Conservation (phyloP, 2,888 invertebrate genomes). For the Ganaspis brasiliensis region DNA sequence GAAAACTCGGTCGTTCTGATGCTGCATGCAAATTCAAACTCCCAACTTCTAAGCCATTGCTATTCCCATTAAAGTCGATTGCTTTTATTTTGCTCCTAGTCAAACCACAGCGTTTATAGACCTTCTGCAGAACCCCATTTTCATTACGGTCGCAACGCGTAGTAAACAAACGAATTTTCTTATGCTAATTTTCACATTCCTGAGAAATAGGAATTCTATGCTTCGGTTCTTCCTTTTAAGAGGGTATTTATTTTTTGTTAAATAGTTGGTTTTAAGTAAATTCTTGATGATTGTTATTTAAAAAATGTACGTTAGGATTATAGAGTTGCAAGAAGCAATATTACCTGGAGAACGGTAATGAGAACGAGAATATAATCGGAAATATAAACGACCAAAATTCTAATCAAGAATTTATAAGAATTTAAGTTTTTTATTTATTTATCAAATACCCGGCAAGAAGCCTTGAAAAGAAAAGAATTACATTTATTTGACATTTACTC, state of each 20-base stretch:
- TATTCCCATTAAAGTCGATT: slow-evolving; percentile 40
- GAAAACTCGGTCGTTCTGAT: slow-evolving; percentile 57
- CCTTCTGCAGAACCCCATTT: background rate
- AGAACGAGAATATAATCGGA: too few species aligned
- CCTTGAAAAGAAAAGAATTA: too few species aligned
- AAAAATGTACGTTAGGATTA: too few species aligned
- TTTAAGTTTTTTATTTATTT: too few species aligned
- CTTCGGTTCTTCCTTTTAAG: background rate
- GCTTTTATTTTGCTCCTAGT: slow-evolving; percentile 31
- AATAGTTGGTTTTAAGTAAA: background rate
- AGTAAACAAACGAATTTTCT: slow-evolving; percentile 27
- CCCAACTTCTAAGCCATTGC: slow-evolving; percentile 33
- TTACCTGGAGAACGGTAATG: too few species aligned
- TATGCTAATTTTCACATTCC: slow-evolving; percentile 31
- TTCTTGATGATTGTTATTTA: background rate
- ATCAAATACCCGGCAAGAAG: too few species aligned
- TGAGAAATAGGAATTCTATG: slow-evolving; percentile 8
- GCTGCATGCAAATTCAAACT: slow-evolving; percentile 63
- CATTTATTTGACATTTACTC: too few species aligned
- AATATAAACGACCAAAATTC: too few species aligned
- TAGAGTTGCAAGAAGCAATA: too few species aligned
- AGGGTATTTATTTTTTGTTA: background rate
- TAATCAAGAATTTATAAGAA: too few species aligned
- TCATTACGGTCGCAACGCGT: slow-evolving; percentile 12
- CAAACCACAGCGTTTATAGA: slow-evolving; percentile 23